Base-by-base conservation (phyloP, 2,888 invertebrate genomes). In the Luperina nickerlii region DNA sequence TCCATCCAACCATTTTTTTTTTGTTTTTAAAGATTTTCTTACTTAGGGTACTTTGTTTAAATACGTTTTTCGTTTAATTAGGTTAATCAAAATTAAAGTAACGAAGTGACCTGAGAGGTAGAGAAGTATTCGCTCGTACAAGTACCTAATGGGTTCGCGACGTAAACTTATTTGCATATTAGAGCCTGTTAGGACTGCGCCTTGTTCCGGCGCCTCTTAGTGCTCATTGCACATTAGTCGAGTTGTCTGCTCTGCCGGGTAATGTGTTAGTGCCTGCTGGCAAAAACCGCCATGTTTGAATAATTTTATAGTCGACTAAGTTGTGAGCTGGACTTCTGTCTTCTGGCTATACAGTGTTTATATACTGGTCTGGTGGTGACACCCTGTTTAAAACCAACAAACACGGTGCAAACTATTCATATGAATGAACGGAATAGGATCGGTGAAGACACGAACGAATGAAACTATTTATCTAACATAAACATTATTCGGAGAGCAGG, bases 141-240 rank as follows among this genome's bases (percentile, higher is more conserved):
- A 76, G 65, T 85, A 32, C 32, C 32, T 32, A 72, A 82, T 71
- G 65, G 62, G 38, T 66, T 78, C 68, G 63, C 68, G 63, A 74
- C 45, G 72, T 74, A 63, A 83, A 75, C 79, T 79, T 83, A 89
- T 85, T 87, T 83, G 78, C 87, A 81, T 82, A 78, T 78, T 82
- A 72, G 74, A 83, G 68, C 57, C 69, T 57, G 73, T 76, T 68
- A 60, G 57, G 27, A 65, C 65, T 82, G 74, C 65, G 54, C 71
- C 54, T 74, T 48, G 54, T 70, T 62, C 18, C 63, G 62, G 45
- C 63, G 32, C 32, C 42, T 75, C 45, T 67, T 73, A 57, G 76
- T 73, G 67, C 65, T 79, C 66, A 54, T 66, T 75, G 38, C 62
- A 68, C 75, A 75, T 79, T 71, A 77, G 60, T 69, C 9, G 15